Evolutionary conservation across 2,113 vertebrate genomes (phyloP).

Genomic region (Carassius auratus): DNA sequence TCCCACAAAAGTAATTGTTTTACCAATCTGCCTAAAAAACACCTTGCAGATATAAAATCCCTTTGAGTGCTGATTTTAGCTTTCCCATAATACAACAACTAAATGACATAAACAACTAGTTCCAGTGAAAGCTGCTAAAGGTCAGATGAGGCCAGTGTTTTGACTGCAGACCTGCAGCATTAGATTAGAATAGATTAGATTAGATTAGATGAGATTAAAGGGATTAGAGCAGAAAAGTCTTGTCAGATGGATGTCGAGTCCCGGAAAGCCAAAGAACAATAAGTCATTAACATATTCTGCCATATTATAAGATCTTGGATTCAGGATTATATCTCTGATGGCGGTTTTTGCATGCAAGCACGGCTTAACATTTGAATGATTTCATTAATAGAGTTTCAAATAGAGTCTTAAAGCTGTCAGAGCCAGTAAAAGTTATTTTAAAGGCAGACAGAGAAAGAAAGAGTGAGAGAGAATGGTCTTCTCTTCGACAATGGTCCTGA

Average conservation of each 20-base stretch:
- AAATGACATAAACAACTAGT: neutral
- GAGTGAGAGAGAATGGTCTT: neutral
- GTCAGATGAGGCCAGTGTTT: neutral
- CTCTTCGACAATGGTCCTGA: slow-evolving; percentile 38
- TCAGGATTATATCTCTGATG: neutral
- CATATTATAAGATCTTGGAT: neutral
- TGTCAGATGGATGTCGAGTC: slow-evolving; percentile 4
- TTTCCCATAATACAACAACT: neutral
- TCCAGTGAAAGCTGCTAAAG: neutral
- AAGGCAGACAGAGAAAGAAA: neutral
- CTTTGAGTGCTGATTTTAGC: slow-evolving; percentile 1
- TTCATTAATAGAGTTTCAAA: neutral
- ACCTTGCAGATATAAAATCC: neutral
- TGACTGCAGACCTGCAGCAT: slow-evolving; percentile 5
- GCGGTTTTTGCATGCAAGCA: neutral
- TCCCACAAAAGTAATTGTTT: neutral
- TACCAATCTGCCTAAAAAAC: neutral
- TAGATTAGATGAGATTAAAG: slow-evolving; percentile 21
- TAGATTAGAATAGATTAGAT: slow-evolving; percentile 25
- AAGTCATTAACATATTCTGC: neutral
- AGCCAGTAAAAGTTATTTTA: slow-evolving; percentile 1
- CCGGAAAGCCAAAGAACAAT: slow-evolving; percentile 20
- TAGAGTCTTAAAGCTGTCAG: slow-evolving; percentile 8
- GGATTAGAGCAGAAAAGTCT: neutral
- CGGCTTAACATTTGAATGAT: neutral